phyloP scores from a whole-genome alignment of 1,140 invertebrate genomes.

The Drosophila kikkawai region DNA sequence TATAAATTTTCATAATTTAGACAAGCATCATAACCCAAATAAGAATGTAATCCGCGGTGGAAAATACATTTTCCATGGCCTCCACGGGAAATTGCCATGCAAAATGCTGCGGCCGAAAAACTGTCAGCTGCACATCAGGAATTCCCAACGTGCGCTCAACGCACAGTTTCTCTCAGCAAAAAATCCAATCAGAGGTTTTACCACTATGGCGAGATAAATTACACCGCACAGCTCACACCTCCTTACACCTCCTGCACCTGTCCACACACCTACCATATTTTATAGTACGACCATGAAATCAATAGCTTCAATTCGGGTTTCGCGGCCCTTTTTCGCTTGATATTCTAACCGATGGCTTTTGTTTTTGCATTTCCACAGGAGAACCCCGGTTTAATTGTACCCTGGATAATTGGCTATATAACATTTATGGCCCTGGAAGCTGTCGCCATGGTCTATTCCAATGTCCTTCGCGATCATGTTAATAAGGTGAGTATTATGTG shows the following conservation, averaged over 20 bases:
- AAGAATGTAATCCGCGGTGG: constrained; percentile 38
- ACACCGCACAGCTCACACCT: constrained; percentile 38
- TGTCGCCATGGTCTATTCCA: constrained; percentile 91
- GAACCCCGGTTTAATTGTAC: constrained; percentile 89
- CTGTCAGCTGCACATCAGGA: constrained; percentile 54
- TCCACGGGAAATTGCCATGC: constrained; percentile 16
- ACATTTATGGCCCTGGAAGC: constrained; percentile 91
- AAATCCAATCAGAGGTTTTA: constrained; percentile 73
- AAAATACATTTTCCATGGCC: constrained; percentile 27
- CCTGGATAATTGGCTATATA: constrained; percentile 91
- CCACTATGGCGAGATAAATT: constrained; percentile 68
- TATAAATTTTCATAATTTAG: constrained; percentile 24
- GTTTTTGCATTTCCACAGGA: constrained; percentile 86
- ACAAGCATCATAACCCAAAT: constrained; percentile 11
- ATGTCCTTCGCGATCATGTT: constrained; percentile 91
- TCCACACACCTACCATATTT: constrained; percentile 16
- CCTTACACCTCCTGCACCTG: not conserved
- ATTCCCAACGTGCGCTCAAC: constrained; percentile 17
- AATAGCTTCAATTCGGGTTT: constrained; percentile 52
- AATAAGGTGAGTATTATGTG: constrained; percentile 87
- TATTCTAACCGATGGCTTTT: constrained; percentile 11
- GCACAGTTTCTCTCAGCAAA: constrained; percentile 28
- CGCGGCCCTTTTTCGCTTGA: constrained; percentile 10
- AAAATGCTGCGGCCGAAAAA: constrained; percentile 47
- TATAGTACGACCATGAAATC: constrained; percentile 53